Base-by-base conservation (phyloP, 2,888 invertebrate genomes). In the Ptychoptera albimana region DNA sequence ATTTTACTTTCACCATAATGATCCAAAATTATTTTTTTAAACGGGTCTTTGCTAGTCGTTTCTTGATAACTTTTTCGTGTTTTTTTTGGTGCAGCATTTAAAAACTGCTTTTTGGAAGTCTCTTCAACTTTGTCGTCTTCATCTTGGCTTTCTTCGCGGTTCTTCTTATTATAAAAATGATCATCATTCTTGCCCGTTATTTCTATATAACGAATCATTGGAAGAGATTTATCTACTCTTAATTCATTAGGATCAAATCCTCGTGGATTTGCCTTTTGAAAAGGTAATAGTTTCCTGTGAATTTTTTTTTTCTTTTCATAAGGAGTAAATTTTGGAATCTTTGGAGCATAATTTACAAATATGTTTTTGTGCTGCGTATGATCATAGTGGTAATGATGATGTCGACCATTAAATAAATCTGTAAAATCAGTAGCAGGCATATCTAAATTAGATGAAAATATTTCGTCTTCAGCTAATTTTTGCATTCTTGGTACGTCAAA, bases 361-460 rank as follows among this genome's bases (percentile, higher is more conserved):
- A 64, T 54, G 1, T 39, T 37, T 29, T 59, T 59, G 16, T 53
- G 52, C 42, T 64, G 60, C 0, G 57, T 59, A 2, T 59, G 56
- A 31, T 58, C 50, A 55, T 56, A 57, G 46, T 64, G 64, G 44
- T 60, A 60, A 45, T 64, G 63, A 50, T 64, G 64, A 45, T 63
- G 63, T 0, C 64, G 55, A 0, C 56, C 55, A 36, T 60, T 57
- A 8, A 64, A 57, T 3, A 53, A 48, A 0, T 53, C 48, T 6
- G 55, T 55, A 31, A 51, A 64, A 0, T 56, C 55, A 0, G 56
- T 55, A 36, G 59, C 56, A 11, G 54, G 44, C 0, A 49, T 38
- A 0, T 54, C 50, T 2, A 62, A 54, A 48, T 64, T 64, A 5
- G 52, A 53, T 16, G 49, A 52, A 2, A 53, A 46, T 0, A 52